Evolutionary conservation across 1,140 invertebrate genomes (phyloP), one percentile per base, ranked within the genome.

Genomic region (Neodiprion lecontei): DNA sequence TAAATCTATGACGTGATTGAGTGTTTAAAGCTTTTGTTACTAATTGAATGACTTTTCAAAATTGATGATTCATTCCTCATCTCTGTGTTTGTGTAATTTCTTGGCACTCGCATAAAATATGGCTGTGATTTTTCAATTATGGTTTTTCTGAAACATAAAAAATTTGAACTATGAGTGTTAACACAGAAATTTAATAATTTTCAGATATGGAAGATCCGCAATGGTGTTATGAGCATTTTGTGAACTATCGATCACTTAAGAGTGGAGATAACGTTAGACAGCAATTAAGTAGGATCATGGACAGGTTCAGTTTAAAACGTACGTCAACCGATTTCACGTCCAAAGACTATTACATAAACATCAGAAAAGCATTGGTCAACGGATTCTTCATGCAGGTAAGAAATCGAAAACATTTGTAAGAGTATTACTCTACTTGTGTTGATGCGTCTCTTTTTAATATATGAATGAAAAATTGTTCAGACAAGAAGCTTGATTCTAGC

Each of bases 201-300:
- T 72, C 74, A 92, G 91, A 92, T 82, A 87, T 89, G 90, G 97
- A 99, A 89, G 97, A 99, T 89, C 94, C 95, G 0, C 95, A 97
- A 86, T 99, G 98, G 98, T 99, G 98, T 88, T 99, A 99, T 81
- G 97, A 99, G 83, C 99, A 99, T 89, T 99, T 99, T 85, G 95
- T 99, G 72, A 99, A 99, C 90, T 99, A 97, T 88, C 93, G 98
- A 78, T 99, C 98, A 4, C 88, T 99, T 47, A 99, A 99, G 88
- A 98, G 93, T 79, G 95, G 94, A 1, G 96, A 96, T 80, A 96
- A 96, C 82, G 95, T 97, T 1, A 88, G 96, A 74, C 93, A 94
- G 78, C 95, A 96, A 83, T 84, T 97, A 72, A 94, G 94, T 23
- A 89, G 95, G 79, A 96, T 96, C 78, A 97, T 96, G 96, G 95